Conservation (phyloP, 2,888 invertebrate species). For the Orthonychiurus folsomi region DNA sequence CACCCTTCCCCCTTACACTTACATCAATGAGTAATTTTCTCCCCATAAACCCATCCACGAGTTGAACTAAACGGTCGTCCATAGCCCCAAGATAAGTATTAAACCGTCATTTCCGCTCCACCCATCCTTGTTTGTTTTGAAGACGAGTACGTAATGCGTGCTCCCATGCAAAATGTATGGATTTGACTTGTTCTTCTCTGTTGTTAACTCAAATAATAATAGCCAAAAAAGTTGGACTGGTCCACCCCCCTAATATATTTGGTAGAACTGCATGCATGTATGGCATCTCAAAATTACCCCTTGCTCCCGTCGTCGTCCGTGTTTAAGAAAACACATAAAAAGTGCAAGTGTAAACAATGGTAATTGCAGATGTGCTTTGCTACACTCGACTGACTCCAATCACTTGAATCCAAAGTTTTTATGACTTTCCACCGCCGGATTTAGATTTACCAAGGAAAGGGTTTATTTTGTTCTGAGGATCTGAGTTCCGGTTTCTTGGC, state of each 20-base stretch:
- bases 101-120: not conserved
- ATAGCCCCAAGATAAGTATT: not conserved
- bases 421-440: not conserved
- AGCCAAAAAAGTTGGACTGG: no score
- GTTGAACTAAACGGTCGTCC: no score
- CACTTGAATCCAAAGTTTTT: not conserved
- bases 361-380: not conserved
- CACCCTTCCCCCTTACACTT: no score
- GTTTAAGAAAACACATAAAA: not conserved
- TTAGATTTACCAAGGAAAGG: no score
- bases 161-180: no score
- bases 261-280: no score
- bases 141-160: not conserved
- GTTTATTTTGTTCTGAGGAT: conserved; percentile 1
- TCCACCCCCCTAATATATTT: no score
- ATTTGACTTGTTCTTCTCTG: no score
- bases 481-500: not conserved
- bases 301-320: not conserved
- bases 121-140: not conserved
- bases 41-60: no score
- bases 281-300: no score
- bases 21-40: no score
- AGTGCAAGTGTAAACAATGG: conserved; percentile 1
- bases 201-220: not conserved
- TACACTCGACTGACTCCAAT: not conserved